Evolutionary conservation across 2,113 vertebrate genomes (phyloP).

Genomic region (Nyctibius bracteatus): DNA sequence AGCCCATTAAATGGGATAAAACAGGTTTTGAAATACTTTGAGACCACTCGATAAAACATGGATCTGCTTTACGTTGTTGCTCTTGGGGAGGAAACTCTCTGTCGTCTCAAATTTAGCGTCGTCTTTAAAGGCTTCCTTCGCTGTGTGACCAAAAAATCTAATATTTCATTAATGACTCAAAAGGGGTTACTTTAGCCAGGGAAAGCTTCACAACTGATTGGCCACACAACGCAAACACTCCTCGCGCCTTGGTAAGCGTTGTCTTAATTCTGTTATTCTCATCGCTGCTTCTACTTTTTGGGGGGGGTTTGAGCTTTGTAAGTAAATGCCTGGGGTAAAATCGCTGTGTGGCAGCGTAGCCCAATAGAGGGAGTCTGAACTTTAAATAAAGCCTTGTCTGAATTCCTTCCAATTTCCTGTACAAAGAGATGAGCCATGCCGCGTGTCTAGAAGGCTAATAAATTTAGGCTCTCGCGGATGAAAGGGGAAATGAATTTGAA

Average conservation of each 20-base stretch:
- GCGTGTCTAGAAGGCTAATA: background rate
- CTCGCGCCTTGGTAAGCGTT: fast-evolving
- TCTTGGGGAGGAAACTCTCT: background rate
- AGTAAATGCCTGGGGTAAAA: background rate
- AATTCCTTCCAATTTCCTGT: conserved; percentile 7
- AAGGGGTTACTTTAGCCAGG: background rate
- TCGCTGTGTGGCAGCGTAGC: background rate
- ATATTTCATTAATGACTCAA: background rate
- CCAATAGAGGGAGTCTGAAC: conserved; percentile 4
- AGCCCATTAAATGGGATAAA: background rate
- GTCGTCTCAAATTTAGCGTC: background rate
- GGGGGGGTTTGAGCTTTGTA: background rate
- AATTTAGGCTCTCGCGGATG: background rate
- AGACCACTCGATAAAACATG: background rate
- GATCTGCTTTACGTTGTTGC: background rate
- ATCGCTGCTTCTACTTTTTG: background rate
- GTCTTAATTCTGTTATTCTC: background rate
- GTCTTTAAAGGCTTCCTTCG: background rate
- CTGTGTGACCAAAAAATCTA: background rate
- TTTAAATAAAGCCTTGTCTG: background rate
- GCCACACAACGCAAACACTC: background rate
- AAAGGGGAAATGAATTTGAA: conserved; percentile 10
- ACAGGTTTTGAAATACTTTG: background rate
- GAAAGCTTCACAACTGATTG: fast-evolving
- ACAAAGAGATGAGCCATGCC: background rate